Evolutionary conservation across 2,113 vertebrate genomes (phyloP).

Genomic region (Sphyrna mokarran): DNA sequence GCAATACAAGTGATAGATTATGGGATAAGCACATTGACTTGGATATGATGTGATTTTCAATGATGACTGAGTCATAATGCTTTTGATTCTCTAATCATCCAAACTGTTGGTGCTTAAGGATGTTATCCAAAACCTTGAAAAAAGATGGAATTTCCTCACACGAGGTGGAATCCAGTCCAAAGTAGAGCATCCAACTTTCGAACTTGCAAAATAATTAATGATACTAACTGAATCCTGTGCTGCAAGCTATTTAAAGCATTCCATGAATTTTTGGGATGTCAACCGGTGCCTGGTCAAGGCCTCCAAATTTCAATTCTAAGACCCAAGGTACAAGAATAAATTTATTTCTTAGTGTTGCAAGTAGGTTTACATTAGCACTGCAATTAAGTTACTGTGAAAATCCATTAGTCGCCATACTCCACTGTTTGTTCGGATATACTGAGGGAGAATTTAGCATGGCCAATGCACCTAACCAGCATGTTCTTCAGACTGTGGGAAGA

Average conservation of each 20-base stretch:
- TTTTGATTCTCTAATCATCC: conserved; percentile 1
- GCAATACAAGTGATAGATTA: background rate
- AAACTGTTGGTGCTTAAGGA: background rate
- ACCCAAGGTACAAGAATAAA: too few relatives aligned
- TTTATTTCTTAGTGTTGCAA: too few relatives aligned
- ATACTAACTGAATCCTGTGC: background rate
- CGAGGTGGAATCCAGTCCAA: background rate
- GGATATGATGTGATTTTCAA: background rate
- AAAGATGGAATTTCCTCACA: background rate
- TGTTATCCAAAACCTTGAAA: background rate
- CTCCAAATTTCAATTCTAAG: too few relatives aligned
- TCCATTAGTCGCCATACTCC: too few relatives aligned
- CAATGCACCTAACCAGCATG: too few relatives aligned
- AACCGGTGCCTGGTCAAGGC: too few relatives aligned
- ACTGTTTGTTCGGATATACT: too few relatives aligned
- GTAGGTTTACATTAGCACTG: too few relatives aligned
- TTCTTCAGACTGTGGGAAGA: too few relatives aligned
- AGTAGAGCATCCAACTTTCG: background rate
- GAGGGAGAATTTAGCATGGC: too few relatives aligned
- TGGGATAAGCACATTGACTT: background rate
- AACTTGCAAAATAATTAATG: background rate
- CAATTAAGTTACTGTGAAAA: too few relatives aligned
- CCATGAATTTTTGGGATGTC: background rate
- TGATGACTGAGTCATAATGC: background rate
- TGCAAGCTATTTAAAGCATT: background rate